A percentile compares a stretch with the other conserved stretches of the same genome.
These are phyloP conservation scores for Sitobion miscanthi DNA, from an alignment of 1,140 invertebrate species.

Conservation along the genomic window DNA sequence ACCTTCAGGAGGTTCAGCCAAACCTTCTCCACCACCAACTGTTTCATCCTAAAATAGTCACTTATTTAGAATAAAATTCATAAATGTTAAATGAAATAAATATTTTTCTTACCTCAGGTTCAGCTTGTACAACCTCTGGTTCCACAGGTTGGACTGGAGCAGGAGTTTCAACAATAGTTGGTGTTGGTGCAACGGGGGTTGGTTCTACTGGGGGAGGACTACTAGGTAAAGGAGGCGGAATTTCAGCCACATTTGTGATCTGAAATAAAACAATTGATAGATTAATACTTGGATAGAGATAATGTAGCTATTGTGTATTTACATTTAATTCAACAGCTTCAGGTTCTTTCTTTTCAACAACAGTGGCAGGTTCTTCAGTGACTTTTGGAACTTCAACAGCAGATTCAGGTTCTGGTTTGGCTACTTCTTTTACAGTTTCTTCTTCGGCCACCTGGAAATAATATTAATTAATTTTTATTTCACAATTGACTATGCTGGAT, in stretches of 20 bases:
- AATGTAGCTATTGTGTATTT: neutral
- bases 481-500: neutral
- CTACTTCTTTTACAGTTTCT: constrained; percentile 32
- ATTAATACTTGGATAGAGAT: neutral
- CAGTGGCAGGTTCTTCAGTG: neutral
- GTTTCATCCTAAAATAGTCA: constrained; percentile 41
- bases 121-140: constrained; percentile 32
- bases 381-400: constrained; percentile 34
- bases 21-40: constrained; percentile 50
- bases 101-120: constrained; percentile 23
- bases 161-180: constrained; percentile 42
- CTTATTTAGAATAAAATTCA: neutral
- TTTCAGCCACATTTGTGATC: neutral
- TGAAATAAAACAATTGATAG: neutral
- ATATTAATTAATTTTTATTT: constrained; percentile 19
- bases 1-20: constrained; percentile 50
- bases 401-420: constrained; percentile 16
- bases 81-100: neutral
- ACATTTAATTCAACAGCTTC: neutral
- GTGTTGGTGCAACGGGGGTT: constrained; percentile 10
- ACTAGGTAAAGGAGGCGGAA: constrained; percentile 37
- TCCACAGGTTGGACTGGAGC: constrained; percentile 18
- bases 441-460: constrained; percentile 46
- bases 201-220: constrained; percentile 49
- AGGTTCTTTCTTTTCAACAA: constrained; percentile 26